Percentiles rank a stretch among this genome's conserved stretches.
phyloP scores from a whole-genome alignment of 2,888 invertebrate genomes.

The Cerceris rybyensis region DNA sequence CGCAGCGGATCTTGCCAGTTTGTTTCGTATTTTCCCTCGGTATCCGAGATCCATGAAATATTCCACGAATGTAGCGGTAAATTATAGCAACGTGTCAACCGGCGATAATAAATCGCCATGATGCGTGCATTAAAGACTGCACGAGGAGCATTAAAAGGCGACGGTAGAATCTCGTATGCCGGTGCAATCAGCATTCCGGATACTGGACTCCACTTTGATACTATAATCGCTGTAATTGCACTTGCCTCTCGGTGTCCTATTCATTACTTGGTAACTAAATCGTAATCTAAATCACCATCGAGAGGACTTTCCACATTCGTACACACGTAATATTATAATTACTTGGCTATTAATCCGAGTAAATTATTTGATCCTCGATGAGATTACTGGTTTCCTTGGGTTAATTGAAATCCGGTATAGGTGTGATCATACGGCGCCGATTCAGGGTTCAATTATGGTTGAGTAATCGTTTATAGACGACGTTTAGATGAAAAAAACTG shows the following conservation, averaged over 20 bases:
- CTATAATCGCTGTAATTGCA: slow-evolving; percentile 39
- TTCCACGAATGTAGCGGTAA: slow-evolving; percentile 39
- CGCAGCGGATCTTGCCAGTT: slow-evolving; percentile 12
- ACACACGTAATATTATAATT: slow-evolving; percentile 24
- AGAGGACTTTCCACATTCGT: not conserved
- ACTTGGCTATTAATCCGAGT: slow-evolving; percentile 6
- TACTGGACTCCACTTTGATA: slow-evolving; percentile 42
- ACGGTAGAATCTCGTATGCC: slow-evolving; percentile 22
- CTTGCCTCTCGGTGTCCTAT: slow-evolving; percentile 1
- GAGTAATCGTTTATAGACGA: not conserved
- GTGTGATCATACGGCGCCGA: not conserved
- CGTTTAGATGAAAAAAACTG: not conserved
- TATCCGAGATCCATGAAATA: slow-evolving; percentile 37
- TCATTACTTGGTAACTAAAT: slow-evolving; percentile 16
- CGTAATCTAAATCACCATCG: slow-evolving; percentile 14
- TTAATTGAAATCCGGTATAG: slow-evolving; percentile 13
- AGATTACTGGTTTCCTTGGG: slow-evolving; percentile 6
- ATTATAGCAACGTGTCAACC: slow-evolving; percentile 47
- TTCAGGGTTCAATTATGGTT: not conserved
- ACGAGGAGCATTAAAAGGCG: slow-evolving; percentile 32
- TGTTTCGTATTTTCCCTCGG: slow-evolving; percentile 35
- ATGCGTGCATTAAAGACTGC: slow-evolving; percentile 30
- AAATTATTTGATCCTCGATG: slow-evolving; percentile 18
- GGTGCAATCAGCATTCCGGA: slow-evolving; percentile 34
- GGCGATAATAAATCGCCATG: slow-evolving; percentile 47